Conservation (phyloP, 1,140 invertebrate species). For the Caerostris darwini region DNA sequence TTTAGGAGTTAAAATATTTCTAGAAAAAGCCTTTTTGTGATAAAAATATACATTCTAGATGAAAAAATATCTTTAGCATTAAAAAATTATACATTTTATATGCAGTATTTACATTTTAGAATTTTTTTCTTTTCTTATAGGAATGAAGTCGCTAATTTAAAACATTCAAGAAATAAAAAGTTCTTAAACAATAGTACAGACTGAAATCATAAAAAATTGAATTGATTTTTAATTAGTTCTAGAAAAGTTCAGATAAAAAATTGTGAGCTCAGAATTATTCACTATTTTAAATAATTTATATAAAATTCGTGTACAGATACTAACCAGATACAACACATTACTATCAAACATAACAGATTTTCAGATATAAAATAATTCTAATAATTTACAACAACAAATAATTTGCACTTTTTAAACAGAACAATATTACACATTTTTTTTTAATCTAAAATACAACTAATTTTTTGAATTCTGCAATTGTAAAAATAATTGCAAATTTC, state of each 20-base stretch:
- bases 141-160: neutral
- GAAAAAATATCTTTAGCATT: constrained; percentile 56
- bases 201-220: neutral
- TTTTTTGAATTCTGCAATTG: neutral
- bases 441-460: neutral
- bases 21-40: constrained; percentile 20
- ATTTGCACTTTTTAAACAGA: neutral
- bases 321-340: neutral
- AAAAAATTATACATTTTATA: constrained; percentile 59
- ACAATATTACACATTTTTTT: neutral
- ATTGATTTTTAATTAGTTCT: too few relatives aligned
- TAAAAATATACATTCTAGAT: constrained; percentile 57
- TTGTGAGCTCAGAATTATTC: neutral
- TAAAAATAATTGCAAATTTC: neutral
- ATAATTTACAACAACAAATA: constrained; percentile 4
- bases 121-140: neutral
- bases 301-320: neutral
- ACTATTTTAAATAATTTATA: neutral
- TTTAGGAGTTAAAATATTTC: constrained; percentile 41
- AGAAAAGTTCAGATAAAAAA: neutral
- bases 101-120: constrained; percentile 49
- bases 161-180: neutral
- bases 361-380: constrained; percentile 17
- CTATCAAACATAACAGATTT: constrained; percentile 25
- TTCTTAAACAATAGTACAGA: neutral